Evolutionary conservation across 2,888 invertebrate species (phyloP).

Genomic region (Cosmopolites sordidus): DNA sequence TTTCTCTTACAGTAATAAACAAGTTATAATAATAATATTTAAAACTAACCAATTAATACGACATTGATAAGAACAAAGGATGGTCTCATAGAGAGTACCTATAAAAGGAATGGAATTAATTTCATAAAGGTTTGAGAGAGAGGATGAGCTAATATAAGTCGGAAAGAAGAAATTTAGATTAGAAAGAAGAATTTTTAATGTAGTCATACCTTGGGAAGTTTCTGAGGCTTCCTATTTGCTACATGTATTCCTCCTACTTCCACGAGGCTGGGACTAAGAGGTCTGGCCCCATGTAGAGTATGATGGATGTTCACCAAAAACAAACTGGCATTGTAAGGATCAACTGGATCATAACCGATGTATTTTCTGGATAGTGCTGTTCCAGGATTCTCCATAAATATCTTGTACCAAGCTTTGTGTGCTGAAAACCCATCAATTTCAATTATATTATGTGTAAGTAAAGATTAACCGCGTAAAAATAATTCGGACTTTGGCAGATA

Average conservation of each 20-base stretch:
- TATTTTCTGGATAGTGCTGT: conserved; percentile 15
- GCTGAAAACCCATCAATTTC: conserved; percentile 8
- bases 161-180: too few relatives aligned
- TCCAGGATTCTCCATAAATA: conserved; percentile 20
- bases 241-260: conserved; percentile 56
- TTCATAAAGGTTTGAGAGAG: too few relatives aligned
- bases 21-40: too few relatives aligned
- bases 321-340: conserved; percentile 47
- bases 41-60: too few relatives aligned
- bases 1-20: too few relatives aligned
- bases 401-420: conserved; percentile 30
- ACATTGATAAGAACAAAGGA: too few relatives aligned
- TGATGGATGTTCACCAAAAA: conserved; percentile 51
- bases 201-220: conserved; percentile 26
- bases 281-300: conserved; percentile 46
- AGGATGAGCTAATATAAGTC: too few relatives aligned
- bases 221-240: conserved; percentile 36
- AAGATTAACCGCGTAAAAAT: not conserved
- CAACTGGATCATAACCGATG: conserved; percentile 20
- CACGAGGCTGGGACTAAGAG: conserved; percentile 50
- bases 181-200: too few relatives aligned
- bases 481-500: too few relatives aligned
- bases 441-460: not conserved
- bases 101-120: too few relatives aligned
- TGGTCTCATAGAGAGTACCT: too few relatives aligned